These are phyloP conservation scores for Chirona hameri DNA, from an alignment of 2,888 invertebrate genomes.

Conservation along the genomic window DNA sequence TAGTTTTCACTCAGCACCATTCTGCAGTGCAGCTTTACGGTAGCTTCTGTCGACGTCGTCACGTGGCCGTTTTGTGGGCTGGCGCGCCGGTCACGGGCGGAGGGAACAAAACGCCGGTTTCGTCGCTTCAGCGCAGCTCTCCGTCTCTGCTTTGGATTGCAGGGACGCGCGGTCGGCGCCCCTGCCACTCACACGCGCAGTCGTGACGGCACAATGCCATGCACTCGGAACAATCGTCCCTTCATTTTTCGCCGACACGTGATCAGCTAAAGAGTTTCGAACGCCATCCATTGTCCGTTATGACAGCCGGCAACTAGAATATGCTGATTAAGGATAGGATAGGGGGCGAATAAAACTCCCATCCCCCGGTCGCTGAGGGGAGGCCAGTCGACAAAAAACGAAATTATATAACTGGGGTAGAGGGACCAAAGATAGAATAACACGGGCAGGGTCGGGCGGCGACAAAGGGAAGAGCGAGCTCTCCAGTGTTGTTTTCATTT, in stretches of 20 bases:
- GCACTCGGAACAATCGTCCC: slow-evolving; percentile 13
- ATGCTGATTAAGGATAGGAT: slow-evolving; percentile 10
- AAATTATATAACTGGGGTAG: slow-evolving; percentile 28
- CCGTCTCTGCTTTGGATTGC: too few species aligned
- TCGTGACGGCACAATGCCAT: slow-evolving; percentile 5
- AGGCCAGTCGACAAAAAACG: background rate
- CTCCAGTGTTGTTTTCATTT: background rate
- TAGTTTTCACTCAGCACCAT: background rate
- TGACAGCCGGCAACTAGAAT: slow-evolving; percentile 28
- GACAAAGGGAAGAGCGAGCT: background rate
- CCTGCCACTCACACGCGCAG: background rate
- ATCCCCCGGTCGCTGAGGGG: slow-evolving; percentile 12
- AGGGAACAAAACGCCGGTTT: too few species aligned
- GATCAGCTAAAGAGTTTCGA: slow-evolving; percentile 30
- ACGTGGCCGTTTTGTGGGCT: too few species aligned
- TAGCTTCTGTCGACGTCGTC: too few species aligned
- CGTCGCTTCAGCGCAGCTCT: too few species aligned
- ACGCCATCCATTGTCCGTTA: slow-evolving; percentile 13
- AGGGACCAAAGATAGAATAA: slow-evolving; percentile 24
- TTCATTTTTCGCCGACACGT: slow-evolving; percentile 26
- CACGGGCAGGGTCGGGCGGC: background rate
- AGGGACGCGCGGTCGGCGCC: background rate
- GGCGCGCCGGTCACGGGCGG: too few species aligned
- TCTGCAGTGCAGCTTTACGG: background rate
- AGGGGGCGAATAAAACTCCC: slow-evolving; percentile 23